Conservation (phyloP, 2,113 vertebrate species). For the Tichodroma muraria region DNA sequence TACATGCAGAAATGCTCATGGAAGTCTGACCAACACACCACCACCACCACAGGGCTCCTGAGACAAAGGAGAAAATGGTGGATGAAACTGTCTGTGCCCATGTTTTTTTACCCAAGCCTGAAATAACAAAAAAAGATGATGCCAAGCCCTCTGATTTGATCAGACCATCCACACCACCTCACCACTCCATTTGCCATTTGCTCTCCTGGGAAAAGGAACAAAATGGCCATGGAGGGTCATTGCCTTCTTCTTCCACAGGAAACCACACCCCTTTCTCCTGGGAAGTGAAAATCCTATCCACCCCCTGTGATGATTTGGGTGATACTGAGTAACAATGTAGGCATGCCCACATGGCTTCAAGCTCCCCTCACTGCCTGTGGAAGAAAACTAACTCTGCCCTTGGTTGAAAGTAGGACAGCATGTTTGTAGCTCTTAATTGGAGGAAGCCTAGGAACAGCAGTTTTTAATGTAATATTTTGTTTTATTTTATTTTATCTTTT, state of each 20-base stretch:
- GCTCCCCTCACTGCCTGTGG: neutral
- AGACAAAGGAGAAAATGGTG: neutral
- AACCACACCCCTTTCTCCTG: neutral
- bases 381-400: neutral
- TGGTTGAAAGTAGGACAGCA: neutral
- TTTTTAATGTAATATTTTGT: neutral
- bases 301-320: neutral
- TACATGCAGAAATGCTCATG: neutral
- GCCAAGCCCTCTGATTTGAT: neutral
- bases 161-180: neutral
- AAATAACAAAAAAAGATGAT: neutral
- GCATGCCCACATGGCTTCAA: neutral
- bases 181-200: neutral
- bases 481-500: too few relatives aligned
- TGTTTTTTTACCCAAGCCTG: neutral
- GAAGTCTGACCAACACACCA: fast-evolving
- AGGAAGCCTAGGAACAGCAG: neutral
- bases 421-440: neutral
- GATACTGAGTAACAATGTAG: neutral
- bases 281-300: neutral
- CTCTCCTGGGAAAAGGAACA: neutral
- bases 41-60: neutral
- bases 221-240: neutral
- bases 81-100: neutral
- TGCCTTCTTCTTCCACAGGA: neutral